These are phyloP conservation scores for Ia io DNA, from an alignment of 2,113 vertebrate species.

Conservation along the genomic window DNA sequence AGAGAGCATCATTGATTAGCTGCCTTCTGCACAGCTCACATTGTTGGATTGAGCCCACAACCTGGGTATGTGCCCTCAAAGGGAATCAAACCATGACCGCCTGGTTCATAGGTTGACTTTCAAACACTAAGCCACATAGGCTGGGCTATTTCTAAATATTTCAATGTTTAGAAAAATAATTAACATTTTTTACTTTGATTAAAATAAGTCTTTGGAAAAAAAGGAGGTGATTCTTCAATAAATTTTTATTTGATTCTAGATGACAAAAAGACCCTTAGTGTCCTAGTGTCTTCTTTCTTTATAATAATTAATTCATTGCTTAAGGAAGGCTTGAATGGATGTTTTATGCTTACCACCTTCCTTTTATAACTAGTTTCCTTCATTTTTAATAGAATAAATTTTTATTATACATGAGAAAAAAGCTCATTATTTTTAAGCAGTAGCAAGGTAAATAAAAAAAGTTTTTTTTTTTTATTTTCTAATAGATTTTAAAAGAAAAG, in stretches of 20 bases:
- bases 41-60: too few species aligned
- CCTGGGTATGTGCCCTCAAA: too few species aligned
- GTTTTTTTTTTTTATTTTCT: not conserved
- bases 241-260: not conserved
- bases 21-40: too few species aligned
- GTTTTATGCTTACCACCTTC: not conserved
- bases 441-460: not conserved
- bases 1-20: too few species aligned
- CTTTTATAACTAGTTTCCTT: not conserved
- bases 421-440: not conserved
- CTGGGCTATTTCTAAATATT: not conserved
- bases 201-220: not conserved
- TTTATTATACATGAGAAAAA: not conserved
- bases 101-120: too few species aligned
- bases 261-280: not conserved
- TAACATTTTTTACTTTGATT: not conserved
- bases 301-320: not conserved
- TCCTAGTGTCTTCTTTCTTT: not conserved
- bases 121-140: too few species aligned
- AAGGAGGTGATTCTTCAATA: not conserved
- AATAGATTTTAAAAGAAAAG: not conserved
- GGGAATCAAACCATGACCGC: too few species aligned
- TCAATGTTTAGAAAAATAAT: not conserved
- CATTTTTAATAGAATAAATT: not conserved
- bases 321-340: not conserved